Conservation (phyloP, 2,113 vertebrate species). For the Proterorhinus semilunaris region DNA sequence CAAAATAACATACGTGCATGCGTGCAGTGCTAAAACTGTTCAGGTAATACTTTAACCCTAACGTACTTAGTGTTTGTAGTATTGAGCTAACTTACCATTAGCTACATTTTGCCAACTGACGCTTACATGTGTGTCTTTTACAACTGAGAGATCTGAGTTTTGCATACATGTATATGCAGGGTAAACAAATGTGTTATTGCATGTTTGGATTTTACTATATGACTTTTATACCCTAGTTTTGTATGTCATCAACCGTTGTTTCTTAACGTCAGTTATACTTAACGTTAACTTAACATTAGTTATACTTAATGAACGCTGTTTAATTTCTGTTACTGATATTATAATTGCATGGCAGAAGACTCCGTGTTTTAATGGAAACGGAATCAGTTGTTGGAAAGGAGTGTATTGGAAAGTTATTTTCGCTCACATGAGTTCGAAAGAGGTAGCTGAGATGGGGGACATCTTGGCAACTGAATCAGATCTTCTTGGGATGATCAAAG, state of each 20-base stretch:
- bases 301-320: neutral
- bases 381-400: neutral
- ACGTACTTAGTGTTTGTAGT: too few species aligned
- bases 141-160: neutral
- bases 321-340: neutral
- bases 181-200: too few species aligned
- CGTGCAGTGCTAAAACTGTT: neutral
- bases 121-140: neutral
- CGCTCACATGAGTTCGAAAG: constrained; percentile 57
- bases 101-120: neutral
- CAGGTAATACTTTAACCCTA: neutral
- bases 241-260: too few species aligned
- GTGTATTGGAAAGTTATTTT: constrained; percentile 11
- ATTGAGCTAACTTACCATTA: neutral
- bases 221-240: too few species aligned
- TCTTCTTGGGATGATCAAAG: constrained; percentile 87
- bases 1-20: neutral
- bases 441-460: constrained; percentile 83
- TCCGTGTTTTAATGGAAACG: constrained; percentile 6
- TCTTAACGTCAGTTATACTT: neutral
- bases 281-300: neutral
- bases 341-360: neutral
- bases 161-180: too few species aligned
- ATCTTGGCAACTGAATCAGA: constrained; percentile 85
- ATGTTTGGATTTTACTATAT: too few species aligned